phyloP scores from a whole-genome alignment of 1,140 invertebrate species.

The Phortica variegata region DNA sequence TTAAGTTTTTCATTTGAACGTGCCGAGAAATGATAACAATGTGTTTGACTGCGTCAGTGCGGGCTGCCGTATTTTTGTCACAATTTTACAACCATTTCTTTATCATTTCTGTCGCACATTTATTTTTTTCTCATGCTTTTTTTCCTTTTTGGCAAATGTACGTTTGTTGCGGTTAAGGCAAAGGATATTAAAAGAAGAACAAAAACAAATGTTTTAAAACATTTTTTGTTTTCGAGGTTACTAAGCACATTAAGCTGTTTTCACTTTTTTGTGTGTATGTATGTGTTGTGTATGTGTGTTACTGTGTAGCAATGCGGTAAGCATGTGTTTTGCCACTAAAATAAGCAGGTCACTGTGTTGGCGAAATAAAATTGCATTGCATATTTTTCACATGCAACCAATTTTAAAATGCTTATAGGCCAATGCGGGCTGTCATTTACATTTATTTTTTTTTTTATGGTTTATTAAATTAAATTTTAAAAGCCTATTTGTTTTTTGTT shows the following conservation, averaged over 20 bases:
- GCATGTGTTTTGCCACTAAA: constrained; percentile 19
- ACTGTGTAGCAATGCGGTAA: constrained; percentile 24
- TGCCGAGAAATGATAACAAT: constrained; percentile 39
- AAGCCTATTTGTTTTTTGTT: too few relatives aligned
- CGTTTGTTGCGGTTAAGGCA: too few relatives aligned
- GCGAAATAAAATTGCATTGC: constrained; percentile 37
- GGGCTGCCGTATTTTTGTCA: constrained; percentile 13
- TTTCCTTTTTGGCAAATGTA: too few relatives aligned
- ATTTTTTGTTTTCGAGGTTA: too few relatives aligned
- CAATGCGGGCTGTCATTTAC: constrained; percentile 19
- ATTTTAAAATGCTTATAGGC: neutral
- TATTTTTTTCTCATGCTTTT: constrained; percentile 19
- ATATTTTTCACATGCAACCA: constrained; percentile 15
- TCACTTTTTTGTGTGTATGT: constrained; percentile 13
- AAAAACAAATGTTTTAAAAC: too few relatives aligned
- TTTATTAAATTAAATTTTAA: constrained; percentile 17
- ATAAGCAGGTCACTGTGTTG: constrained; percentile 11
- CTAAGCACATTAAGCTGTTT: too few relatives aligned
- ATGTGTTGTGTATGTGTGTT: constrained; percentile 8
- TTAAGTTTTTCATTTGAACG: constrained; percentile 33
- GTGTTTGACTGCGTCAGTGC: constrained; percentile 18
- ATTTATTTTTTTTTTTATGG: constrained; percentile 44
- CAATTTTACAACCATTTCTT: neutral
- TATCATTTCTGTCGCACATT: neutral
- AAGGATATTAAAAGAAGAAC: too few relatives aligned